phyloP scores from a whole-genome alignment of 2,113 vertebrate species.

The Cromileptes altivelis region DNA sequence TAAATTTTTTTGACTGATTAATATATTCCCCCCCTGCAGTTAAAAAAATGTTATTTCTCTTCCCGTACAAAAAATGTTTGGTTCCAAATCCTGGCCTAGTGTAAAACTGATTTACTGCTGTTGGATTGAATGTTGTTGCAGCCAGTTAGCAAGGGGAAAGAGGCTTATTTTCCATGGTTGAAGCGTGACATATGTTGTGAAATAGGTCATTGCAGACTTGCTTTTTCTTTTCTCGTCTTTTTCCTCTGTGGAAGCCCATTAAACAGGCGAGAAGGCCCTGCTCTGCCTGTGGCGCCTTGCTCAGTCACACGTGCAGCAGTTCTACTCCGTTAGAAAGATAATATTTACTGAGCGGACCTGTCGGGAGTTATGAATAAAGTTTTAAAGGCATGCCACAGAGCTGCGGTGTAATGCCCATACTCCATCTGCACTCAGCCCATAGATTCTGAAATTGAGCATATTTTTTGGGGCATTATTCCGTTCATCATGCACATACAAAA shows the following conservation, averaged over 20 bases:
- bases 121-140: conserved; percentile 66
- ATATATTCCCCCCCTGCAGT: conserved; percentile 15
- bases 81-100: conserved; percentile 51
- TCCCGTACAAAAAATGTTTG: conserved; percentile 13
- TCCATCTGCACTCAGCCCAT: not conserved
- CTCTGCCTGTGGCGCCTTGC: conserved; percentile 44
- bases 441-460: not conserved
- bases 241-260: conserved; percentile 65
- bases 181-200: conserved; percentile 71
- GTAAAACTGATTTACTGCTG: conserved; percentile 74
- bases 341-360: conserved; percentile 73
- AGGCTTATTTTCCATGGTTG: conserved; percentile 74
- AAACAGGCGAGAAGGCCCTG: conserved; percentile 34
- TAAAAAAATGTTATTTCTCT: conserved; percentile 38
- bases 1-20: conserved; percentile 48
- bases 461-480: not conserved
- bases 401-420: conserved; percentile 21
- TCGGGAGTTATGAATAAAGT: conserved; percentile 44
- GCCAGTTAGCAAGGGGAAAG: conserved; percentile 64
- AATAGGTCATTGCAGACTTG: conserved; percentile 69
- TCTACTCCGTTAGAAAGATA: conserved; percentile 65
- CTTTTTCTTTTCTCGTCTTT: conserved; percentile 60
- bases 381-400: conserved; percentile 39
- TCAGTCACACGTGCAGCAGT: conserved; percentile 46
- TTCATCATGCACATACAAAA: not conserved